phyloP scores from a whole-genome alignment of 1,140 invertebrate genomes.

The Lineus longissimus region DNA sequence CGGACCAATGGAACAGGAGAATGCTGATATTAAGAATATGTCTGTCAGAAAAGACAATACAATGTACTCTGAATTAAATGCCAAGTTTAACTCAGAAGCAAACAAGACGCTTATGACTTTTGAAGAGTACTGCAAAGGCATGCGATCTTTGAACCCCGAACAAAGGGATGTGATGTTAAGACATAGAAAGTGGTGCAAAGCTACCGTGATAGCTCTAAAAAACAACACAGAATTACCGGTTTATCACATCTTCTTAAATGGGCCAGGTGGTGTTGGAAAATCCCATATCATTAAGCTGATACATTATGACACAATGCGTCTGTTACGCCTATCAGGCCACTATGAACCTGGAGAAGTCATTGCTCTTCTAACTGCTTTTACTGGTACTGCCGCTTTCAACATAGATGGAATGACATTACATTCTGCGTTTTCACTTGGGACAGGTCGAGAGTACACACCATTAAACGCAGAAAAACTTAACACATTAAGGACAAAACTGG shows the following conservation, averaged over 20 bases:
- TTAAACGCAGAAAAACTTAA: background rate
- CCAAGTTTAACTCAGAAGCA: background rate
- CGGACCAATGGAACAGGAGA: background rate
- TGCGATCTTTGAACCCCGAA: background rate
- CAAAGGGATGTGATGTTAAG: background rate
- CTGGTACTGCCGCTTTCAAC: constrained; percentile 6
- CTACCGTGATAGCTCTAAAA: too few species aligned
- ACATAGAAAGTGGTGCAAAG: too few species aligned
- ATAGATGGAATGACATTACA: background rate
- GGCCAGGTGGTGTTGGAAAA: background rate
- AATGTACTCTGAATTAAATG: background rate
- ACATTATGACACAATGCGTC: background rate
- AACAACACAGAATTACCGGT: too few species aligned
- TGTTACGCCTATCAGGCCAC: background rate
- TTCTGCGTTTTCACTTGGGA: background rate
- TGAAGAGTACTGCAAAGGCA: background rate
- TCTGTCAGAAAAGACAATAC: background rate
- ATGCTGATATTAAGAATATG: background rate
- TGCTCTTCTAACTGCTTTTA: background rate
- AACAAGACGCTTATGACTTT: background rate
- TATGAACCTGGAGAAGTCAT: background rate
- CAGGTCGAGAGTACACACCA: background rate
- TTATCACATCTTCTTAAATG: background rate
- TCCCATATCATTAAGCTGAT: background rate
- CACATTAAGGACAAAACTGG: background rate